These are phyloP conservation scores for Lacerta viridis DNA, from an alignment of 2,797 vertebrate species.

Conservation along the genomic window DNA sequence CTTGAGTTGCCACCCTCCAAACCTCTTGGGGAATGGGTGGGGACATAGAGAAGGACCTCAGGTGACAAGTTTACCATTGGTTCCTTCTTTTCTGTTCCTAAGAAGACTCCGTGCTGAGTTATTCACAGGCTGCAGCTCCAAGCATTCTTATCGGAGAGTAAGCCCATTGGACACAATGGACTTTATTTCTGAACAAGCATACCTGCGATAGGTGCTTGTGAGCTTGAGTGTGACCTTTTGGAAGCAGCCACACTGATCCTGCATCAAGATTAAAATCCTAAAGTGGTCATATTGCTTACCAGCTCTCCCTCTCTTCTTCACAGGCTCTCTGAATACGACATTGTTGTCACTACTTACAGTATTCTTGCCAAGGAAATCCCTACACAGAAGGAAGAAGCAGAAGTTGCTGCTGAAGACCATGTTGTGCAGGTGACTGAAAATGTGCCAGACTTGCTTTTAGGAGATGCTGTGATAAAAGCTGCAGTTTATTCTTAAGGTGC, in stretches of 20 bases:
- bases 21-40: too few relatives aligned
- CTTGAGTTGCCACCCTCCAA: too few relatives aligned
- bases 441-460: not conserved
- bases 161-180: not conserved
- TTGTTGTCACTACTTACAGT: slow-evolving; percentile 95
- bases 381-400: slow-evolving; percentile 84
- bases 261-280: not conserved
- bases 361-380: slow-evolving; percentile 92
- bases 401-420: slow-evolving; percentile 76
- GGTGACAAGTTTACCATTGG: slow-evolving; percentile 26
- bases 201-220: not conserved
- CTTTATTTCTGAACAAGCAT: not conserved
- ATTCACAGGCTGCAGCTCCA: not conserved
- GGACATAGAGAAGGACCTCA: too few relatives aligned
- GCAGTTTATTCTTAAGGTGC: not conserved
- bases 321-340: slow-evolving; percentile 90
- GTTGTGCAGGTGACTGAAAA: slow-evolving; percentile 76
- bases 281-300: not conserved
- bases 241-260: not conserved
- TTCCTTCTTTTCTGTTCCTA: not conserved
- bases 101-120: not conserved
- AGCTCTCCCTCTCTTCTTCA: slow-evolving; percentile 29
- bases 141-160: not conserved
- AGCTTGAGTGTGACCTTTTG: not conserved
- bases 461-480: not conserved